phyloP scores from a whole-genome alignment of 2,113 vertebrate species.

The Menidia beryllina region DNA sequence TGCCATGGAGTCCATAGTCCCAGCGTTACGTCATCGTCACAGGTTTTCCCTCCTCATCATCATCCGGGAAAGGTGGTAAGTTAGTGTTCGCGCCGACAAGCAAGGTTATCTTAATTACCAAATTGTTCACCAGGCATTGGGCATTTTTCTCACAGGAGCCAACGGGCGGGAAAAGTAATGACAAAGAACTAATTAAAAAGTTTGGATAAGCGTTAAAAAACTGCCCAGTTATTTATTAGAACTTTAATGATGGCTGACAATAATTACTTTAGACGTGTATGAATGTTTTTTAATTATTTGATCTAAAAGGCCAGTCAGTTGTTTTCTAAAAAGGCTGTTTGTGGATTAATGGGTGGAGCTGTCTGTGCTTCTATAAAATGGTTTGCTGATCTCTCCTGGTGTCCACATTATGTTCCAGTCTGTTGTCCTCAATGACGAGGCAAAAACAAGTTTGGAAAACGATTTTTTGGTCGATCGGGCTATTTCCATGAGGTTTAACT shows the following conservation, averaged over 20 bases:
- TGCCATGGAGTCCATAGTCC: background rate
- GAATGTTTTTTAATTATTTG: slow-evolving; percentile 3
- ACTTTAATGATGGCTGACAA: background rate
- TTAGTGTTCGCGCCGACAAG: background rate
- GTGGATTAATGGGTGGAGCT: slow-evolving; percentile 5
- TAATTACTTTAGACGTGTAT: slow-evolving; percentile 12
- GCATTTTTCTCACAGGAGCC: background rate
- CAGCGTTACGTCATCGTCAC: too few species aligned
- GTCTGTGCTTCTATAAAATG: background rate
- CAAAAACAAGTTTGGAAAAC: too few species aligned
- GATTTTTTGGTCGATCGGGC: too few species aligned
- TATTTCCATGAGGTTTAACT: too few species aligned
- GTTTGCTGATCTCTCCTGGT: background rate
- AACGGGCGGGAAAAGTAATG: background rate
- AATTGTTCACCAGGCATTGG: background rate
- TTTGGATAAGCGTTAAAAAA: background rate
- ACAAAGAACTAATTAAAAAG: background rate
- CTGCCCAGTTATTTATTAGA: background rate
- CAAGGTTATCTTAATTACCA: background rate
- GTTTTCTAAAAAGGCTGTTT: slow-evolving; percentile 5
- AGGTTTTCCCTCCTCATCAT: background rate
- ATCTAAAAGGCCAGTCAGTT: slow-evolving; percentile 1
- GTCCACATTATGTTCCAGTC: background rate
- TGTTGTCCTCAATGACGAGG: too few species aligned
- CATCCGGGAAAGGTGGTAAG: background rate